Percentiles rank a stretch among this genome's conserved stretches.
phyloP scores from a whole-genome alignment of 1,140 invertebrate species.

The Leptopilina boulardi region DNA sequence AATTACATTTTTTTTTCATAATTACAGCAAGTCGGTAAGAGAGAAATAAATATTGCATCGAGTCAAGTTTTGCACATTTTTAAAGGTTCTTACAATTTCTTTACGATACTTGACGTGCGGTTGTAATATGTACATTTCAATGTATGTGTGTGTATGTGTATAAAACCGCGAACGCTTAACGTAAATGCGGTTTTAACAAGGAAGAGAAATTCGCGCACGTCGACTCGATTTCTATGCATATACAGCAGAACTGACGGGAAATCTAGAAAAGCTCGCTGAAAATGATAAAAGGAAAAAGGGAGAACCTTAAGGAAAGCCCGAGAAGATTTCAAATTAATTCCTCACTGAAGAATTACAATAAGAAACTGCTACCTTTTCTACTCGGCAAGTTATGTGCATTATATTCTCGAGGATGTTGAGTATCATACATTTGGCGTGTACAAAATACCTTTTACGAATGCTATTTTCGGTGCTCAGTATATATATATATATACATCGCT shows the following conservation, averaged over 20 bases:
- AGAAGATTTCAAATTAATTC: slow-evolving; percentile 23
- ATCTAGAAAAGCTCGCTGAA: slow-evolving; percentile 1
- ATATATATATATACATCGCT: background rate
- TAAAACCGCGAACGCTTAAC: background rate
- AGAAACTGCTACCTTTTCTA: background rate
- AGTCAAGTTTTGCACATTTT: background rate
- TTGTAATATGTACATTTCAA: too few species aligned
- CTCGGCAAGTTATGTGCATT: slow-evolving; percentile 14
- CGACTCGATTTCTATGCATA: slow-evolving; percentile 3
- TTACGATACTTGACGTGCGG: too few species aligned
- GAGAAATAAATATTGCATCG: background rate
- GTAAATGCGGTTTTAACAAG: background rate
- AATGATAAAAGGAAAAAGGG: background rate
- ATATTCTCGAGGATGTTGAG: slow-evolving; percentile 7
- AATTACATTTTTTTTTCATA: too few species aligned
- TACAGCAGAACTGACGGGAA: background rate
- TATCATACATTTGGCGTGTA: slow-evolving; percentile 14
- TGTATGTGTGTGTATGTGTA: background rate
- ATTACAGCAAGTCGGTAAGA: too few species aligned
- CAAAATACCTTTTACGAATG: slow-evolving; percentile 25
- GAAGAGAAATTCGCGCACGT: background rate
- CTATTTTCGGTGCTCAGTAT: background rate
- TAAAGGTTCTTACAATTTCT: background rate
- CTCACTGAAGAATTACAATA: background rate
- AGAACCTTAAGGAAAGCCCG: background rate